Percentiles rank a stretch among this genome's conserved stretches.
These are phyloP conservation scores for Hoplostethus mediterraneus DNA, from an alignment of 2,797 vertebrate species.

Conservation along the genomic window DNA sequence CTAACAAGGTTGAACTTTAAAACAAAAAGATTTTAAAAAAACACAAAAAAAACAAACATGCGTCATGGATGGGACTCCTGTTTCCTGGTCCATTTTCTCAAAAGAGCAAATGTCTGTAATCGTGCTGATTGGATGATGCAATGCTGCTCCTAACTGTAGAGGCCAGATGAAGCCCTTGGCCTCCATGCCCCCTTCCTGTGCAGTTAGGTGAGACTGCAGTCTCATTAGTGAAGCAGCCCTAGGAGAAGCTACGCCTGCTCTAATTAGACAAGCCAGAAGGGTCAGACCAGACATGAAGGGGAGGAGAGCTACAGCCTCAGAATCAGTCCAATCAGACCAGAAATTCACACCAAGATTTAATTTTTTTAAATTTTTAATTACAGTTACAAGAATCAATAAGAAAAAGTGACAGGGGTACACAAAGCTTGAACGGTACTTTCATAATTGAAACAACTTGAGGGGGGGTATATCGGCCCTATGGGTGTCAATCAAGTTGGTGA, in stretches of 20 bases:
- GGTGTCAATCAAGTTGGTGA: constrained; percentile 25
- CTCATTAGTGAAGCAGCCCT: not conserved
- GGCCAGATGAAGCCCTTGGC: too few species aligned
- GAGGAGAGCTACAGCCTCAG: not conserved
- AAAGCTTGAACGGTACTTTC: constrained; percentile 12
- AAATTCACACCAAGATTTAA: constrained; percentile 9
- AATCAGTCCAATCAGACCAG: not conserved
- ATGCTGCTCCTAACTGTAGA: too few species aligned
- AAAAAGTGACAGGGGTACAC: constrained; percentile 15
- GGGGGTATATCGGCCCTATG: not conserved
- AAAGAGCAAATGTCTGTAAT: too few species aligned
- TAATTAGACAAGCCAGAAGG: not conserved
- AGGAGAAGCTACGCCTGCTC: not conserved
- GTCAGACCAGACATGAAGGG: too few species aligned
- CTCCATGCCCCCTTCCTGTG: too few species aligned
- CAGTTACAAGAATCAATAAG: constrained; percentile 31
- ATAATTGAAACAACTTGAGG: constrained; percentile 19
- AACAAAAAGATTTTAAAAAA: too few species aligned
- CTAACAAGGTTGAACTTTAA: not conserved
- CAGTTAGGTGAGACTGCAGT: too few species aligned
- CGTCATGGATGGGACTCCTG: too few species aligned
- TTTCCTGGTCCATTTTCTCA: too few species aligned
- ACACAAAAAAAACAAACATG: too few species aligned
- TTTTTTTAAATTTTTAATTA: constrained; percentile 59
- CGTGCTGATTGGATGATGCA: too few species aligned